These are phyloP conservation scores for Apocrypta bakeri DNA, from an alignment of 1,140 invertebrate genomes.

Conservation along the genomic window DNA sequence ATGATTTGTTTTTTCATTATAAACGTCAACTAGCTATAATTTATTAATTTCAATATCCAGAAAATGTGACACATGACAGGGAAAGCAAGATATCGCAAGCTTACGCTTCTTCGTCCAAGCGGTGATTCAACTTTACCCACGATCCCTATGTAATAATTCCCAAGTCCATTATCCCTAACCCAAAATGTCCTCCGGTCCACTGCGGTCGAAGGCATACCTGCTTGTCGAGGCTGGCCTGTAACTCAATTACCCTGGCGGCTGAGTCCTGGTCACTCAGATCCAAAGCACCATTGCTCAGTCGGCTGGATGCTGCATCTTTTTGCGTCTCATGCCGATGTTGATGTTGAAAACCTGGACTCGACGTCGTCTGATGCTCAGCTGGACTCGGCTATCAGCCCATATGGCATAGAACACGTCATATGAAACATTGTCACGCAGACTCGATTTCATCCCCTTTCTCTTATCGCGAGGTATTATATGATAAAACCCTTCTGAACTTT, in stretches of 20 bases:
- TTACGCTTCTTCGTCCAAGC: not conserved
- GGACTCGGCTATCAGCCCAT: not conserved
- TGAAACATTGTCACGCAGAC: not conserved
- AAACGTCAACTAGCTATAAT: too few species aligned
- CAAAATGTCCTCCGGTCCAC: not conserved
- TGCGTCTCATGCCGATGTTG: not conserved
- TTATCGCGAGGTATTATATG: not conserved
- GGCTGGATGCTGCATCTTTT: conserved; percentile 51
- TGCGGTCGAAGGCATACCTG: conserved; percentile 79
- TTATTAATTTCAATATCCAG: too few species aligned
- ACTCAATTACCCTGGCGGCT: conserved; percentile 84
- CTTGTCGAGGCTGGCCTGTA: conserved; percentile 93
- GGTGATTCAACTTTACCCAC: not conserved
- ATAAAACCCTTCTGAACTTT: too few species aligned
- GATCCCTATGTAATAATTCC: not conserved
- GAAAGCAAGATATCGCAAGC: not conserved
- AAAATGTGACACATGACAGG: not conserved
- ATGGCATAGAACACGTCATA: not conserved
- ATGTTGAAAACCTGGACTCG: not conserved
- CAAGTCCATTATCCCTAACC: not conserved
- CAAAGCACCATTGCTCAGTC: conserved; percentile 76
- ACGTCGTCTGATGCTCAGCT: not conserved
- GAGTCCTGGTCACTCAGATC: conserved; percentile 79
- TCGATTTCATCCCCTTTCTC: not conserved
- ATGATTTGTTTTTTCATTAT: too few species aligned